Evolutionary conservation across 1,140 invertebrate genomes (phyloP), one percentile per base, ranked within the genome.

Genomic region (Pseudomyrmex flavicornis): DNA sequence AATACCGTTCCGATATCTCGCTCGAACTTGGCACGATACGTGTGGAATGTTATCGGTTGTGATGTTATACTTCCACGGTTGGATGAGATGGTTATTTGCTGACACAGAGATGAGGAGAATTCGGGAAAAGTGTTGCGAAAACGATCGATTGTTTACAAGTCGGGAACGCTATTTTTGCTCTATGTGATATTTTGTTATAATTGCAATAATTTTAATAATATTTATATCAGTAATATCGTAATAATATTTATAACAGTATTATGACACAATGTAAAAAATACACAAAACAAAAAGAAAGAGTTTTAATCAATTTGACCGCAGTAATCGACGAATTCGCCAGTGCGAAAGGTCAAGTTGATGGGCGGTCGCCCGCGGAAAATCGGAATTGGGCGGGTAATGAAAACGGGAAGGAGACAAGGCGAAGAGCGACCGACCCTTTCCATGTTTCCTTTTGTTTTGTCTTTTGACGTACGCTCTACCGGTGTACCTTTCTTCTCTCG

Each of bases 391-490:
- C 44, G 73, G 73, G 50, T 35, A 77, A 77, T 69, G 75, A 77
- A 77, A 77, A 46, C 75, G 54, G 75, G 50, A 77, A 77, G 63
- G 75, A 77, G 69, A 80, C 77, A 72, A 52, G 54, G 26, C 35
- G 35, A 35, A 35, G 50, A 82, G 73, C 69, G 77, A 26, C 69
- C 75, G 63, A 77, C 50, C 50, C 75, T 77, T 52, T 77, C 56
- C 13, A 12, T 56, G 63, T 10, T 10, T 68, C 75, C 75, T 77
- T 77, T 77, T 77, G 75, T 77, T 77, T 77, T 77, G 75, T 69
- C 75, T 77, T 35, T 77, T 68, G 75, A 77, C 75, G 56, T 77
- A 77, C 75, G 75, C 63, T 77, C 75, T 22, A 17, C 26, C 15
- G 44, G 20, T 75, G n/a, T 26, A 59, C 63, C 75, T 35, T 7